Conservation (phyloP, 2,888 invertebrate species). For the Eristalis intricaria region DNA sequence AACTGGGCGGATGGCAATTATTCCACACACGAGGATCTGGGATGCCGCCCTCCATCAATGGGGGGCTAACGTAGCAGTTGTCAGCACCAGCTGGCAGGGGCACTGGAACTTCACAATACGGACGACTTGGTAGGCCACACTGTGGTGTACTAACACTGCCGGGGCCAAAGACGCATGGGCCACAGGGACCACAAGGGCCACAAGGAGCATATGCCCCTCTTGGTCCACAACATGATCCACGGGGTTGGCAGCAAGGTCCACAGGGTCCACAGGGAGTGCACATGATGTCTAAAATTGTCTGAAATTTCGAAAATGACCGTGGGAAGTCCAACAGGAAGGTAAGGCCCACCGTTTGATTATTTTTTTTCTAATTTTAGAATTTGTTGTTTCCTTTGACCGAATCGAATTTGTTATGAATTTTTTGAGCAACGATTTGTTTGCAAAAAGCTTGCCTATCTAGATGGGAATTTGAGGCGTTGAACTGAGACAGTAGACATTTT, state of each 20-base stretch:
- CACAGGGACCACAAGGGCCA: not conserved
- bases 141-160: not conserved
- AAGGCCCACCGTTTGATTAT: no score
- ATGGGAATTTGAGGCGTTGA: no score
- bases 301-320: not conserved
- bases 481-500: no score
- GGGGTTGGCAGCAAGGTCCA: constrained; percentile 71
- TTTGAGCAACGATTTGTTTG: no score
- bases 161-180: not conserved
- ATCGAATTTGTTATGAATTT: no score
- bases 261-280: constrained; percentile 17
- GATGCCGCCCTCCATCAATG: constrained; percentile 65
- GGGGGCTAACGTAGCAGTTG: constrained; percentile 46
- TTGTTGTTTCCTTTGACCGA: no score
- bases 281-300: not conserved
- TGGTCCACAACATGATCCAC: constrained; percentile 13
- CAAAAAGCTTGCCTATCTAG: no score
- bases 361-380: no score
- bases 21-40: constrained; percentile 67
- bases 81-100: constrained; percentile 56
- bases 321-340: no score
- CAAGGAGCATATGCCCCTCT: not conserved
- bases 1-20: constrained; percentile 50
- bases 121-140: constrained; percentile 27
- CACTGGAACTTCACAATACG: constrained; percentile 53